Base-by-base conservation (phyloP, 1,140 invertebrate species). In the Mercenaria mercenaria region DNA sequence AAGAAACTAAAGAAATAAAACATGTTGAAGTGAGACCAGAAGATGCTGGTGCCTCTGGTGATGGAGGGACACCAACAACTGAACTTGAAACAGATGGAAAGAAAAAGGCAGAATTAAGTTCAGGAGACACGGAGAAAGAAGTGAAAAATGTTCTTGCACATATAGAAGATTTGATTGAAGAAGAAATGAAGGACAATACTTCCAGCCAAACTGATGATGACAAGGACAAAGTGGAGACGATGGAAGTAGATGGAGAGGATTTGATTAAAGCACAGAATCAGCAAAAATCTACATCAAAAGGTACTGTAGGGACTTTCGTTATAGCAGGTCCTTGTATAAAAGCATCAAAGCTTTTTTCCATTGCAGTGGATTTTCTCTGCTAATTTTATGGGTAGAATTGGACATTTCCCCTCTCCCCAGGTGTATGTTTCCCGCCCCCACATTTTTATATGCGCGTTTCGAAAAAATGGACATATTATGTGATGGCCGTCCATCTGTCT, bases 111-210 rank as follows among this genome's bases (percentile, higher is more conserved):
- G 67, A 72, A 37, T 34, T 18, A n/a, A n/a, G 50, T 56, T 26
- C 32, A n/a, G 20, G n/a, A 26, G 83, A 85, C 0, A 50, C 69
- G 0, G 64, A 85, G 23, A 32, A 52, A 34, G 83, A 76, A 56
- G 67, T 85, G 0, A 74, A 41, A 59, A 74, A n/a, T 52, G 64
- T 85, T 32, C 37, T 85, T 41, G 37, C 47, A n/a, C 83, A 85
- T 74, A 85, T 85, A n/a, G 69, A 85, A 59, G 83, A 85, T 29
- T 52, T 85, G 29, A 85, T 85, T 67, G 81, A 77, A 37, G 29
- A 82, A 69, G 29, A 56, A 34, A 18, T 64, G 43, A 81, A 52
- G n/a, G 29, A 52, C 1, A 23, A 72, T 13, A 50, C 34, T 72
- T 37, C 23, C 1, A 50, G 41, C 11, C 15, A 47, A 56, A 20